phyloP scores from a whole-genome alignment of 2,888 invertebrate genomes.

The Laspeyria flexula region DNA sequence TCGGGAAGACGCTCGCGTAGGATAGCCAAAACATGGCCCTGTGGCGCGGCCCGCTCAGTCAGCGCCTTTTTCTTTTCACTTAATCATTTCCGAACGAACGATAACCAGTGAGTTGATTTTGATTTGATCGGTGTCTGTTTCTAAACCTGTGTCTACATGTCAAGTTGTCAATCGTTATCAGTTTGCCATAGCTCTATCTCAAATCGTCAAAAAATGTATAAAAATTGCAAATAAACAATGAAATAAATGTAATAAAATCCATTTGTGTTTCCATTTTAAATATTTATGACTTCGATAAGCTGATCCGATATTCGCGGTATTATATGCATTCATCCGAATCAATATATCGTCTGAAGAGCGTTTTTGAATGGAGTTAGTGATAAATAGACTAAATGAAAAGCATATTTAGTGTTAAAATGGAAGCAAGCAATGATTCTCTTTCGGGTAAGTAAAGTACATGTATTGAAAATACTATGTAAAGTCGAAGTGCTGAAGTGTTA shows the following conservation, averaged over 20 bases:
- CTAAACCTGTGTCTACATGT: constrained; percentile 7
- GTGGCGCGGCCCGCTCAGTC: no score
- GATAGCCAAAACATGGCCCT: no score
- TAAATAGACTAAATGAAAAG: constrained; percentile 29
- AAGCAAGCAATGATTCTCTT: constrained; percentile 75
- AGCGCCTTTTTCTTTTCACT: not conserved
- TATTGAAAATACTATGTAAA: constrained; percentile 20
- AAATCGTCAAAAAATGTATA: constrained; percentile 29
- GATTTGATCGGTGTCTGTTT: not conserved
- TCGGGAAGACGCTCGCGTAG: no score
- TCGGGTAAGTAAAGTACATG: constrained; percentile 59
- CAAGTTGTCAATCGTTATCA: constrained; percentile 39
- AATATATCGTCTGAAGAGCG: constrained; percentile 21
- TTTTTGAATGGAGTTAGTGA: constrained; percentile 20
- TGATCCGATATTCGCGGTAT: constrained; percentile 1
- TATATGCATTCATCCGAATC: constrained; percentile 6
- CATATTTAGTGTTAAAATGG: constrained; percentile 60
- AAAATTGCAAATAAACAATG: constrained; percentile 20
- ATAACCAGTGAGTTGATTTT: not conserved
- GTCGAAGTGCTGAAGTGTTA: constrained; percentile 19
- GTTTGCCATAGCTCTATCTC: constrained; percentile 21
- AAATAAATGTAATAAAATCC: constrained; percentile 5
- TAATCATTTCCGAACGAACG: not conserved
- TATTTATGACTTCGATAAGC: not conserved
- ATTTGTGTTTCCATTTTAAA: not conserved